A percentile compares a stretch with the other conserved stretches of the same genome.
phyloP scores from a whole-genome alignment of 2,797 vertebrate genomes.

The Vipera latastei region DNA sequence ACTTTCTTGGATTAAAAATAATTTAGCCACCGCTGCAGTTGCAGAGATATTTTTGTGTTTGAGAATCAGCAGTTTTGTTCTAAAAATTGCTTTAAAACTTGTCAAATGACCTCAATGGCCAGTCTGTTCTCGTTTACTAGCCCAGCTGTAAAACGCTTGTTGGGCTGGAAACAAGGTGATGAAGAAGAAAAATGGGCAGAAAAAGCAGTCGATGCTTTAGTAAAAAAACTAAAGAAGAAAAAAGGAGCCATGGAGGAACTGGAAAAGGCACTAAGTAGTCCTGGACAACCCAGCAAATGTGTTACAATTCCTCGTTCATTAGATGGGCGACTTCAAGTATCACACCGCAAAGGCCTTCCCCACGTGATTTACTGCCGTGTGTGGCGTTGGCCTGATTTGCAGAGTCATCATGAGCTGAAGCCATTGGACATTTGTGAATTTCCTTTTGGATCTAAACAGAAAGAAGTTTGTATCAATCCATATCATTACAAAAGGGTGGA shows the following conservation, averaged over 20 bases:
- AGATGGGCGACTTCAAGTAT: conserved; percentile 93
- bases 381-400: conserved; percentile 97
- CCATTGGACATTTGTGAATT: conserved; percentile 97
- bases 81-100: conserved; percentile 67
- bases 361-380: conserved; percentile 97
- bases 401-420: conserved; percentile 97
- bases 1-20: conserved; percentile 21
- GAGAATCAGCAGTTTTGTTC: conserved; percentile 50
- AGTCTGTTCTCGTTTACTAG: conserved; percentile 99
- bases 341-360: conserved; percentile 93
- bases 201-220: conserved; percentile 96
- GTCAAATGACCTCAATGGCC: conserved; percentile 96
- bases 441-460: conserved; percentile 98
- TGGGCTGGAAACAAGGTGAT: conserved; percentile 98
- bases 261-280: conserved; percentile 95
- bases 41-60: conserved; percentile 28
- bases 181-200: conserved; percentile 99
- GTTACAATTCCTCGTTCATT: conserved; percentile 95
- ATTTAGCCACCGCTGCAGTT: conserved; percentile 29
- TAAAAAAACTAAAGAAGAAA: conserved; percentile 98
- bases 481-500: conserved; percentile 99
- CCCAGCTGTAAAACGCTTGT: conserved; percentile 94
- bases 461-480: conserved; percentile 99
- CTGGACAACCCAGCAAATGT: conserved; percentile 95
- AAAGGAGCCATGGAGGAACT: conserved; percentile 98